Evolutionary conservation across 2,888 invertebrate genomes (phyloP), one percentile per base, ranked within the genome.

Genomic region (Caenorhabditis panamensis): DNA sequence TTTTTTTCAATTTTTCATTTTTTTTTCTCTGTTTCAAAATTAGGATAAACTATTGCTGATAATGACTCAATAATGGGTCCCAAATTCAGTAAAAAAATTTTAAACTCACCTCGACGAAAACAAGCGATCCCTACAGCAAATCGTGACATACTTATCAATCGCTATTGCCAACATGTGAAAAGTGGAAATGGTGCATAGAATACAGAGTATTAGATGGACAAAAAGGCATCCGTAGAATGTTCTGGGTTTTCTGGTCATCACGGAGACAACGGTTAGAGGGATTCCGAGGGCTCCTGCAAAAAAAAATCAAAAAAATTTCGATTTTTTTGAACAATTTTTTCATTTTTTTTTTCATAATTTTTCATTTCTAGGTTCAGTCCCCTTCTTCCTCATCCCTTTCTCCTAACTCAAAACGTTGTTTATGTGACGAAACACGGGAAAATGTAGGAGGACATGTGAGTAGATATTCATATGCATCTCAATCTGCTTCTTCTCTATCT

Each of bases 101-200:
- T 41, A 36, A 8, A 36, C 79, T 22, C 22, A 82, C 83, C 82
- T 88, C 24, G 84, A 86, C 24, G 69, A 69, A 73, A 87, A 84
- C 37, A 87, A 61, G 22, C 75, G 86, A 71, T 84, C 84, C 47
- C 81, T 79, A 51, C 86, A 86, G 76, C 90, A 90, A 64, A 90
- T 90, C 28, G 88, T 89, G 44, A 90, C 76, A 76, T 88, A 88
- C 72, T 89, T 90, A 82, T 90, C 90, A 63, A 91, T 61, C n/a
- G 90, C 89, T 41, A 90, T 90, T 47, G 88, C 89, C 28, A 91
- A 71, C 85, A 90, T 84, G 72, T 90, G 90, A 75, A 91, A 89
- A 8, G 89, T 90, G 54, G 87, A 87, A 44, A 91, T 87, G 8
- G 90, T 90, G 69, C 90, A 90, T 8, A 90, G 83, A 61, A 88